phyloP scores from a whole-genome alignment of 2,888 invertebrate genomes.

The Bellardia pandia region DNA sequence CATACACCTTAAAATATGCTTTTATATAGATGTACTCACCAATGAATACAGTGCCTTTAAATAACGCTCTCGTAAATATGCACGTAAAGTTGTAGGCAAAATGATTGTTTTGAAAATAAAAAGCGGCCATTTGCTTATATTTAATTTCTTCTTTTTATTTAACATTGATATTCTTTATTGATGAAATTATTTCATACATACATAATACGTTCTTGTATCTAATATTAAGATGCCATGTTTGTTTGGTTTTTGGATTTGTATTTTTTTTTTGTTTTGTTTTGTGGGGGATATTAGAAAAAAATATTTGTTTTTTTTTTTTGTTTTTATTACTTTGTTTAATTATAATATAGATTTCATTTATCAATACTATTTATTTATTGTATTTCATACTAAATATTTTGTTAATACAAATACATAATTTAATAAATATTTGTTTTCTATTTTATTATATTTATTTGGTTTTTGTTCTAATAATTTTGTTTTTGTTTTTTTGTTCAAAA shows the following conservation, averaged over 20 bases:
- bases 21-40: neutral
- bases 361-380: slow-evolving; percentile 37
- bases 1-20: neutral
- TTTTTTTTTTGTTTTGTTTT: slow-evolving; percentile 6
- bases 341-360: slow-evolving; percentile 28
- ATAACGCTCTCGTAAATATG: neutral
- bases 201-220: slow-evolving; percentile 43
- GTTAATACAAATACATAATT: slow-evolving; percentile 43
- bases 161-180: slow-evolving; percentile 69
- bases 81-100: too few relatives aligned
- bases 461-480: slow-evolving; percentile 43
- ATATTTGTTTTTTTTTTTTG: slow-evolving; percentile 45
- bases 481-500: slow-evolving; percentile 52
- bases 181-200: slow-evolving; percentile 55
- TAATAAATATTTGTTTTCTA: slow-evolving; percentile 36
- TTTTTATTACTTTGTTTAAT: slow-evolving; percentile 28
- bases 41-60: neutral
- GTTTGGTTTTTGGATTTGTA: neutral
- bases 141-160: slow-evolving; percentile 31
- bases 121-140: neutral
- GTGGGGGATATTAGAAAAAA: slow-evolving; percentile 57
- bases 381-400: slow-evolving; percentile 66
- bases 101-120: neutral
- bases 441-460: slow-evolving; percentile 47
- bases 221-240: slow-evolving; percentile 16